Conservation (phyloP, 1,140 invertebrate species). For the Coptotermes formosanus region DNA sequence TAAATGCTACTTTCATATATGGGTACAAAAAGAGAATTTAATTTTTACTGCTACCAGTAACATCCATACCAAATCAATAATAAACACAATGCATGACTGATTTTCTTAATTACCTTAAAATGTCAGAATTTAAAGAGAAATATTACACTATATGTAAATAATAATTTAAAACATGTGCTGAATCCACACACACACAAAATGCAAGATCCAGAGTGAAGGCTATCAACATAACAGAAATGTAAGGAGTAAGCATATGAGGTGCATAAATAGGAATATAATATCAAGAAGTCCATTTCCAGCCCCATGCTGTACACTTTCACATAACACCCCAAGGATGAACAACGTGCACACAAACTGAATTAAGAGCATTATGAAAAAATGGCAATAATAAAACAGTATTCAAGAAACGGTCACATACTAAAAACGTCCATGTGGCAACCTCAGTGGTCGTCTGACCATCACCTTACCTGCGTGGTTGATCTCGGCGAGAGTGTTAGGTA, state of each 20-base stretch:
- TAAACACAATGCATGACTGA: no score
- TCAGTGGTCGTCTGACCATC: not conserved
- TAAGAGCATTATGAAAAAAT: not conserved
- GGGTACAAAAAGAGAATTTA: no score
- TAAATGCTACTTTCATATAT: no score
- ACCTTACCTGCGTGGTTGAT: constrained; percentile 38
- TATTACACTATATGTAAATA: no score
- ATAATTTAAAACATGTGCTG: no score
- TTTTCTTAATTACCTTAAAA: no score
- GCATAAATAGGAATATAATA: not conserved
- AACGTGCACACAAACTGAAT: not conserved
- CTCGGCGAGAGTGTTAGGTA: constrained; percentile 37
- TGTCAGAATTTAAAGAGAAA: no score
- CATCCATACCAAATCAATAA: no score
- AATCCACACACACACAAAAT: not conserved
- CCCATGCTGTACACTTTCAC: constrained; percentile 12
- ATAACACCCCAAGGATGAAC: not conserved
- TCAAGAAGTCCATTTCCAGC: not conserved
- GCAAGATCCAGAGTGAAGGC: not conserved
- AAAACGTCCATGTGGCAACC: not conserved
- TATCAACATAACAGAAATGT: no score
- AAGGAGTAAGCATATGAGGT: not conserved
- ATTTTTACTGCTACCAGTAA: no score
- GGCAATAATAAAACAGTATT: not conserved
- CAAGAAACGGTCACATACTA: not conserved